Evolutionary conservation across 2,113 vertebrate genomes (phyloP), one percentile per base, ranked within the genome.

Genomic region (Oncorhynchus tshawytscha): DNA sequence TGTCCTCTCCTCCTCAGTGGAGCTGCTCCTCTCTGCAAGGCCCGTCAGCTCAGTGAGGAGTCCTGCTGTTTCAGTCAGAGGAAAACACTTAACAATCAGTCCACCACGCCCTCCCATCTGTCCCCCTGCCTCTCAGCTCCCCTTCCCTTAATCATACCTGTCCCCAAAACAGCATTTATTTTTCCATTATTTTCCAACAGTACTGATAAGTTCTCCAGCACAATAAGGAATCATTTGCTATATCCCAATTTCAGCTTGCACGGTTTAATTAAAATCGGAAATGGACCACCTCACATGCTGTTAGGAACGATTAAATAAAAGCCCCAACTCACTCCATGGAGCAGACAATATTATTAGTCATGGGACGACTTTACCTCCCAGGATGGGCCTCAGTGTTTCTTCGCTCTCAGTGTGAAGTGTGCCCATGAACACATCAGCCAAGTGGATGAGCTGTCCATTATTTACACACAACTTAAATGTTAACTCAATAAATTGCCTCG

Each of bases 391-490:
- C 5, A 20, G 66, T 18, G 25, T 34, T 20, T 15, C 54, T 57
- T 20, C 15, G 4, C 66, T 18, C 59, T 18, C 29, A 57, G 1
- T 65, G 57, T 59, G 9, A 13, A 57, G 54, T 20, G 4, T 34
- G 13, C 66, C 34, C 70, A 68, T 70, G 78, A 71, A 68, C 13
- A 22, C n/a, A 29, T 15, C 51, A 54, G 51, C 51, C 51, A 18
- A 54, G 73, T 51, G 74, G 51, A 62, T 54, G 18, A 65, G 24
- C 54, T 27, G 62, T 13, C 57, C 31, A 48, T 81, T 79, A 51
- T 76, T 85, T 79, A 72, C 39, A 67, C 67, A 8, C 22, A 13
- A 24, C 49, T 81, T 67, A 67, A 65, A 75, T 69, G 72, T 65
- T 22, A 67, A 51, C 39, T 64, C 60, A 77, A 83, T 80, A 45